Base-by-base conservation (phyloP, 92 coral and sea anemone species). In the Pocillopora grandis region DNA sequence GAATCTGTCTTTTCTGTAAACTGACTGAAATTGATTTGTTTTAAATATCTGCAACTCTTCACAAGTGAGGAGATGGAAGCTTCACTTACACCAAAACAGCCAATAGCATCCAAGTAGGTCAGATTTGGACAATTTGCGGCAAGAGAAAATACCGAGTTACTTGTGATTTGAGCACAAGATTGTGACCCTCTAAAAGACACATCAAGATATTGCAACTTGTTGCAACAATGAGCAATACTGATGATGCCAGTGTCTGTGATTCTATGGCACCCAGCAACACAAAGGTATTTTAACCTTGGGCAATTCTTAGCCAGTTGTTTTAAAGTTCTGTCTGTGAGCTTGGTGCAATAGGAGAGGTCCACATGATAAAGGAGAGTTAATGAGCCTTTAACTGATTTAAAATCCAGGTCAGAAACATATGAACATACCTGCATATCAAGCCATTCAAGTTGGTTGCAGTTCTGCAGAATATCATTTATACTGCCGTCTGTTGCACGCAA, bases 381-480 rank as follows among this genome's bases (percentile, higher is more conserved):
- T 8, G 18, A n/a, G 36, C 36, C 58, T 18, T 72, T 60, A 36
- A 62, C 79, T 77, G 87, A 80, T 58, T 90, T 88, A 52, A 93
- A 83, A 63, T 93, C 92, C 79, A 93, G 71, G 79, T 87, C 88
- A 57, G 66, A 76, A 17, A 89, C 59, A 85, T 91, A 93, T 1
- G 94, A 93, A 74, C 97, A 93, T 52, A 93, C 97, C 76, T 92
- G 91, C 97, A 93, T 93, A 69, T 93, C 93, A 65, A 93, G 91
- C 68, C 70, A 76, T 14, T 63, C 11, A 17, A 93, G 89, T 70
- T 87, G 76, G 58, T n/a, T 69, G 66, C 97, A 93, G 71, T 91
- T 91, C 84, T 91, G 97, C 27, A 87, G 88, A 70, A 93, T 71
- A 7, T 84, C 90, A 86, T 93, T 93, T 60, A 93, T 70, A 63